Base-by-base conservation (phyloP, 2,888 invertebrate species). In the Leucania comma region DNA sequence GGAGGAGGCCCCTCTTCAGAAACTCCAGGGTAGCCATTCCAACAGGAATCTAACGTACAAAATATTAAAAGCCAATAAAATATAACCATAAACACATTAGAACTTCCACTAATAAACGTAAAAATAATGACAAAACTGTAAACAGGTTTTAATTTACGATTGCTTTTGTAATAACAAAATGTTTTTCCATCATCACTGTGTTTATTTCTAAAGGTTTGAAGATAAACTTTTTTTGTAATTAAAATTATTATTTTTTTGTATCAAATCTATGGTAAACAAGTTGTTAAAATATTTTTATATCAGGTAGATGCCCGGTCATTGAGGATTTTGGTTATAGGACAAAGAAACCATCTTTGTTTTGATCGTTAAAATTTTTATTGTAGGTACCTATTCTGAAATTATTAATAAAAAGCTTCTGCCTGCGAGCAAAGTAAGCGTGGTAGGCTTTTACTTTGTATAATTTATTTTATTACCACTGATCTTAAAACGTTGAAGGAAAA, bases 131-230 rank as follows among this genome's bases (percentile, higher is more conserved):
- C 29, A 24, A 58, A 48, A 59, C 68, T 46, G 68, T 38, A 54
- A 75, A 75, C 24, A 72, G 35, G 1, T 54, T 68, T 12, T 67
- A 58, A 75, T 75, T 75, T 65, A 74, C 3, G 66, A 66, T 42
- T 65, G 9, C 50, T 74, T 50, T 74, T 42, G 20, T 48, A 12
- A 32, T 32, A 20, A 35, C 50, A n/a, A 32, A 29, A 14, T 26
- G 32, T 54, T 48, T 59, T 48, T 59, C 38, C 58, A 54, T 48
- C n/a, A 32, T 24, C 10, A 10, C 54, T 48, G 46, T 42, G 74
- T 58, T 67, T 72, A 17, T 58, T 58, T 51, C 8, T 22, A 8
- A 17, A 32, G 12, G 26, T 46, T 26, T 9, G 12, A 2, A 22
- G 0, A 54, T 58, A 35, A n/a, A 29, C 12, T 14, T 56, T n/a